Evolutionary conservation across 2,113 vertebrate species (phyloP), one percentile per base, ranked within the genome.

Genomic region (Rhadina sibilatrix): DNA sequence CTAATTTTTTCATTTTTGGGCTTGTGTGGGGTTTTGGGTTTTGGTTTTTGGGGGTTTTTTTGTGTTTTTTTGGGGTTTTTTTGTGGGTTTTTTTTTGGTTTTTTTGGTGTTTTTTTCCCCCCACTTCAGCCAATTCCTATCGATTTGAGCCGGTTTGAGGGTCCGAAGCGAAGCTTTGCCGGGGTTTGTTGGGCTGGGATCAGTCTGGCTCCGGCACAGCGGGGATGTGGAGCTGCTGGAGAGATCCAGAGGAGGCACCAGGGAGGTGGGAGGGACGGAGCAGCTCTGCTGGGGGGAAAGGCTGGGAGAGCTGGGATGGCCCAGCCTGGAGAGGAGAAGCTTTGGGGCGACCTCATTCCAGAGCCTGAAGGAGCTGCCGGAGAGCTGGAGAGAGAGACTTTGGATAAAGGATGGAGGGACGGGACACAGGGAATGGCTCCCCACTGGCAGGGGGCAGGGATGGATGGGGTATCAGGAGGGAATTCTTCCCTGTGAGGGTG

Each of bases 61-160:
- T 38, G 37, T 8, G 37, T 8, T 38, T 38, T 38, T 38, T 38
- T 38, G 8, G 37, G 37, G 37, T 44, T 17, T 44, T 44, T 44
- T n/a, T n/a, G n/a, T n/a, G 37, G 37, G 37, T 38, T 38, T 38
- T 38, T 38, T 38, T 38, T 8, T 8, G 37, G n/a, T 8, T 38
- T 38, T 38, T 38, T 38, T 38, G 8, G 37, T 8, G 37, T 44
- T 17, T 44, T 19, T 53, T 56, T n/a, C n/a, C 60, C 83, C 53
- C 30, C 8, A 0, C 38, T 53, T 21, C 6, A 17, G 74, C 31
- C 31, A 5, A 0, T 27, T 69, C 15, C 0, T 11, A 2, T 25
- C 1, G 4, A 4, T 49, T 80, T 47, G 4, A 68, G 53, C 24
- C 5, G 19, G 16, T 4, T 3, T 84, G 87, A 12, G 70, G 20